phyloP scores from a whole-genome alignment of 2,888 invertebrate species.

The Hypolimnas misippus region DNA sequence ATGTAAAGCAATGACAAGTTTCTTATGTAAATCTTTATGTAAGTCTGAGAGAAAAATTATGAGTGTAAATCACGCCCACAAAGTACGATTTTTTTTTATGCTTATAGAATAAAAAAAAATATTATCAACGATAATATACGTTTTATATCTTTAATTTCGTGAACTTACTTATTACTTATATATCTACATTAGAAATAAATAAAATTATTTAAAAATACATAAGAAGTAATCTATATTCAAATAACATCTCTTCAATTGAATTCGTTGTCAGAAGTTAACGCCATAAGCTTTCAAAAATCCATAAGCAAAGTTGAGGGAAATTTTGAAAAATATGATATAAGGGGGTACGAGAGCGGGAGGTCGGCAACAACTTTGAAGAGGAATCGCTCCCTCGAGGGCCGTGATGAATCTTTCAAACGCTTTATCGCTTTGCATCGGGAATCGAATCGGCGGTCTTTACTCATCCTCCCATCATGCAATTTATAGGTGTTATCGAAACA shows the following conservation, averaged over 20 bases:
- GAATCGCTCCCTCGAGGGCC: conserved; percentile 73
- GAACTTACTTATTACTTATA: no score
- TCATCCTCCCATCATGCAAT: conserved; percentile 41
- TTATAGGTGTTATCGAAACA: conserved; percentile 38
- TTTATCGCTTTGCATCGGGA: conserved; percentile 77
- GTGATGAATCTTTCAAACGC: conserved; percentile 81
- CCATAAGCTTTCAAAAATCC: conserved; percentile 56
- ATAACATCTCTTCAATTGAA: conserved; percentile 50
- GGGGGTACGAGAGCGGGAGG: conserved; percentile 63
- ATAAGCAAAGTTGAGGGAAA: conserved; percentile 60
- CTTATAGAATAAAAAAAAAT: no score
- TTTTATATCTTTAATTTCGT: no score
- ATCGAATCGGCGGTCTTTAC: conserved; percentile 68
- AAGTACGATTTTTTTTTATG: no score
- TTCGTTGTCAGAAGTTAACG: conserved; percentile 62
- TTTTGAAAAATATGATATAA: conserved; percentile 82
- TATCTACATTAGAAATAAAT: no score
- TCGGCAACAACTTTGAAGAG: conserved; percentile 74
- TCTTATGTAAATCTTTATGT: no score
- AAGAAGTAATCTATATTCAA: no score
- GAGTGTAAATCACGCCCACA: no score
- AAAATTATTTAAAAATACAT: no score
- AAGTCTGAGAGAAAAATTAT: no score
- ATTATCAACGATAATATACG: no score
- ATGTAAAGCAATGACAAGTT: no score